Conservation (phyloP, 2,888 invertebrate genomes). For the Tetragnatha montana region DNA sequence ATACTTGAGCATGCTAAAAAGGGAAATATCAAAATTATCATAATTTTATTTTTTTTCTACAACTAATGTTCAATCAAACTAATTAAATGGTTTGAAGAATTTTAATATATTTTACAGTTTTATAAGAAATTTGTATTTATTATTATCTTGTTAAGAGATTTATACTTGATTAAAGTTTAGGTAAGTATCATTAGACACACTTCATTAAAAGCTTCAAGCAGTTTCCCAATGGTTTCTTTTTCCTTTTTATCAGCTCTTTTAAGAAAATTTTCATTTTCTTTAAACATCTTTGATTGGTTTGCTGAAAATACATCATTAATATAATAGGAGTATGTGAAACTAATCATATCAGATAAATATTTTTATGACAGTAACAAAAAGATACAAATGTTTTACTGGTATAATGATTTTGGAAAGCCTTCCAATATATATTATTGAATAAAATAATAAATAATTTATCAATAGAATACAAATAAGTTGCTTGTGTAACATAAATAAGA, state of each 20-base stretch:
- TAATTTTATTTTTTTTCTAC: background rate
- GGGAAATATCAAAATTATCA: background rate
- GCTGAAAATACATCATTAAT: too few relatives aligned
- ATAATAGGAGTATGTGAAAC: too few relatives aligned
- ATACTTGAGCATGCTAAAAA: constrained; percentile 33
- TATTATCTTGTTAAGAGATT: background rate
- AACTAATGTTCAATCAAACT: background rate
- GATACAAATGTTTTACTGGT: too few relatives aligned
- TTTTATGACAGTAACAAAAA: too few relatives aligned
- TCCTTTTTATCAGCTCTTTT: constrained; percentile 7
- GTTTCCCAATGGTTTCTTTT: constrained; percentile 1
- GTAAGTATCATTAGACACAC: background rate
- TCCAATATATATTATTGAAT: too few relatives aligned
- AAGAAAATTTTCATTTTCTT: constrained; percentile 2
- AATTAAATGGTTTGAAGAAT: background rate
- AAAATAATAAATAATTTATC: too few relatives aligned
- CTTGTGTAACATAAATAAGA: too few relatives aligned
- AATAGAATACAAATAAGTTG: too few relatives aligned
- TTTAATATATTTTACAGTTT: background rate
- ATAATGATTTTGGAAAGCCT: too few relatives aligned
- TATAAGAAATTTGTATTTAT: background rate
- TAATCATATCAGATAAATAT: too few relatives aligned
- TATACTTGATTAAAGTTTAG: background rate
- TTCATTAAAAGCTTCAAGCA: constrained; percentile 9
- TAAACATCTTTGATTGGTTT: background rate